Conservation (phyloP, 2,797 vertebrate species). For the Brotula barbata region DNA sequence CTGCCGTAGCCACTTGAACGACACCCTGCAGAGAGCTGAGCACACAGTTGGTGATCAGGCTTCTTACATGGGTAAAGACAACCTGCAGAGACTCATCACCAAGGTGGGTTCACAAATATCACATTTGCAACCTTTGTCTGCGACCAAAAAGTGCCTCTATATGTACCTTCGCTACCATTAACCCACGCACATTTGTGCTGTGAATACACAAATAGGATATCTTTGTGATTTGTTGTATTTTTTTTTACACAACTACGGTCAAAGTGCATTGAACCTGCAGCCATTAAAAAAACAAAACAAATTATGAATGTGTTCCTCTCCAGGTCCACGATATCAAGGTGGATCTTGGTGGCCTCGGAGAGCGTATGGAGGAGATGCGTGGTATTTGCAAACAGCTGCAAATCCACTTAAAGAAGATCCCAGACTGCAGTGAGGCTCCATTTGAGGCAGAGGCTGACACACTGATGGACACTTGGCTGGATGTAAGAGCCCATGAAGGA, state of each 20-base stretch:
- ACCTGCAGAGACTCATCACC: constrained; percentile 84
- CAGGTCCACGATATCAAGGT: constrained; percentile 87
- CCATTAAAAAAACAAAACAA: too few relatives aligned
- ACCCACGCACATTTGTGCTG: not conserved
- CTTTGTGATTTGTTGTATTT: not conserved
- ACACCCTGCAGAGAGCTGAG: constrained; percentile 89
- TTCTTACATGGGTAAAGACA: constrained; percentile 94
- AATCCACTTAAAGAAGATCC: constrained; percentile 89
- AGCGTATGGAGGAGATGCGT: constrained; percentile 86
- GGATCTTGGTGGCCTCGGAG: constrained; percentile 81
- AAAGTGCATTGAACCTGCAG: too few relatives aligned
- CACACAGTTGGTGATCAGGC: constrained; percentile 80
- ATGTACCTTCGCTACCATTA: too few relatives aligned
- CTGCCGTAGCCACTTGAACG: constrained; percentile 80
- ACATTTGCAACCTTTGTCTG: not conserved
- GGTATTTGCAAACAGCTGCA: constrained; percentile 89
- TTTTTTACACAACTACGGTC: too few relatives aligned
- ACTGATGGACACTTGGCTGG: constrained; percentile 94
- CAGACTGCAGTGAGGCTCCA: constrained; percentile 83
- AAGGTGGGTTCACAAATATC: constrained; percentile 73
- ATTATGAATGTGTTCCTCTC: constrained; percentile 17
- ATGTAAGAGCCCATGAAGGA: constrained; percentile 78
- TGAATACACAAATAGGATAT: too few relatives aligned
- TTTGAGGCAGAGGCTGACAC: constrained; percentile 89
- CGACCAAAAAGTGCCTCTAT: not conserved